These are phyloP conservation scores for Drosophila persimilis DNA, from an alignment of 1,140 invertebrate genomes.

Conservation along the genomic window DNA sequence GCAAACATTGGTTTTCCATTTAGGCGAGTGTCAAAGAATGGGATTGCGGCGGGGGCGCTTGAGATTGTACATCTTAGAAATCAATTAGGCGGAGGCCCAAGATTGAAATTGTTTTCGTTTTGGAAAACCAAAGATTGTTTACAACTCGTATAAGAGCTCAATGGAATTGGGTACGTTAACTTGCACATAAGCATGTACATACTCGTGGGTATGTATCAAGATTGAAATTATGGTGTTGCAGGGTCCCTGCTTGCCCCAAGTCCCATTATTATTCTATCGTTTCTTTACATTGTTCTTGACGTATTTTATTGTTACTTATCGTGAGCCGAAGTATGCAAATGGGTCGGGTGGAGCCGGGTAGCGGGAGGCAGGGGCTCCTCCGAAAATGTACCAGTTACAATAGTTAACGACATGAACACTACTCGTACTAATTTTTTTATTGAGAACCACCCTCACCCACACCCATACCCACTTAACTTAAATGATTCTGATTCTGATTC, in stretches of 20 bases:
- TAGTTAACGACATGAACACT: slow-evolving; percentile 77
- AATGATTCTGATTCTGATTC: slow-evolving; percentile 20
- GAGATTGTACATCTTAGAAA: too few relatives aligned
- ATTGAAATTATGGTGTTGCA: too few relatives aligned
- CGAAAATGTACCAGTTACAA: slow-evolving; percentile 75
- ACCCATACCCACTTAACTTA: slow-evolving; percentile 18
- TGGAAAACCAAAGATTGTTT: too few relatives aligned
- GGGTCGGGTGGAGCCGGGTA: slow-evolving; percentile 9
- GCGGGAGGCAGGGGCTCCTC: background rate
- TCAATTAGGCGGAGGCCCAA: too few relatives aligned
- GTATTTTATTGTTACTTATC: slow-evolving; percentile 43
- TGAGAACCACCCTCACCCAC: slow-evolving; percentile 35
- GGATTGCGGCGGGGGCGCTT: too few relatives aligned
- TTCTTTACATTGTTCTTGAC: slow-evolving; percentile 13
- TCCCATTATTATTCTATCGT: slow-evolving; percentile 14
- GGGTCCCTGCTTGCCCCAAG: slow-evolving; percentile 5
- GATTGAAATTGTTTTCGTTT: too few relatives aligned
- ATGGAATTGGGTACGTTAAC: too few relatives aligned
- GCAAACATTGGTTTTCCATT: too few relatives aligned
- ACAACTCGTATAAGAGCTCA: too few relatives aligned
- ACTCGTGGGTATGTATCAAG: too few relatives aligned
- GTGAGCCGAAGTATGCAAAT: slow-evolving; percentile 51
- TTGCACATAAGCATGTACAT: too few relatives aligned
- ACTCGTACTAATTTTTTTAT: slow-evolving; percentile 65
- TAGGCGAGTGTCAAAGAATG: too few relatives aligned